Base-by-base conservation (phyloP, 1,140 invertebrate genomes). In the Hypothenemus hampei region DNA sequence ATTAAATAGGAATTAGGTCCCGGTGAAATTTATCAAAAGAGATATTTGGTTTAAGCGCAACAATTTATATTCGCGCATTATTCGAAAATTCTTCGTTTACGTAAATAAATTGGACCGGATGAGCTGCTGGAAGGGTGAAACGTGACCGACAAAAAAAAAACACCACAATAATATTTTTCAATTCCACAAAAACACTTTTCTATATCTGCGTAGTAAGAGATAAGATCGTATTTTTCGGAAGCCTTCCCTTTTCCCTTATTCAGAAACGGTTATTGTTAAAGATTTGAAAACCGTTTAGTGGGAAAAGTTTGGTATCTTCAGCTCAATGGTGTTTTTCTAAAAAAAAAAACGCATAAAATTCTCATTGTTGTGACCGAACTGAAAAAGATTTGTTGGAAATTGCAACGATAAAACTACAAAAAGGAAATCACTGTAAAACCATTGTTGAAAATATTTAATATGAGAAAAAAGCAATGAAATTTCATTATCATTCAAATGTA, bases 11-110 rank as follows among this genome's bases (percentile, higher is more conserved):
- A 41, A 41, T 16, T 31, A 45, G 35, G 19, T 41, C 26, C 26
- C 24, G 4, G n/a, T n/a, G 53, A 20, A 55, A 55, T 55, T 55
- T 55, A 55, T 46, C 52, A 46, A 55, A 45, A 55, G 50, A 35
- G 26, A 51, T 8, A 23, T 26, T 22, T n/a, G n/a, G n/a, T 23
- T 51, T 51, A 40, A 51, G 36, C 39, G 24, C 3, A 31, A 51
- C 36, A 41, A 51, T 40, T 51, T 51, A 41, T 51, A 47, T 33
- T 47, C n/a, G 35, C 35, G 45, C 31, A 24, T 44, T 44, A 44
- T 44, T 44, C 26, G 41, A 18, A 44, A 44, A 24, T 24, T 23
- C 21, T 47, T 23, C 10, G 26, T 31, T 31, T 31, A 31, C n/a
- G 8, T 43, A 15, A 23, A 43, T 21, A 43, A 23, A 43, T 23